Evolutionary conservation across 2,888 invertebrate species (phyloP), one percentile per base, ranked within the genome.

Genomic region (Drosophila pegasa): DNA sequence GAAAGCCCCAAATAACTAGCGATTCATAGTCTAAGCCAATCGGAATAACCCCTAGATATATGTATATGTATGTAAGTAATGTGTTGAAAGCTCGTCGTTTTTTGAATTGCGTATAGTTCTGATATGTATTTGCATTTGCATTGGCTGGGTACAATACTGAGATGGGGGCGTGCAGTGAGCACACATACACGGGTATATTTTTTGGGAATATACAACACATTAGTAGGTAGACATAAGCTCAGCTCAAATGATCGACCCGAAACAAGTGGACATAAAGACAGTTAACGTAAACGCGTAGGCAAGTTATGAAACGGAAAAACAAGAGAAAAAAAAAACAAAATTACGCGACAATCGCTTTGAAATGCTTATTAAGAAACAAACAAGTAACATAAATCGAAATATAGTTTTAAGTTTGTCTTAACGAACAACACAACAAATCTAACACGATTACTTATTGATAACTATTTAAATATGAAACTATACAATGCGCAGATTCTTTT

Each of bases 331-430:
- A 41, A 33, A 16, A 50, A 38, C 31, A 45, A 38, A 69, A 74
- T 68, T 85, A 85, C 86, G 85, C 85, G 85, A 85, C 85, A 85
- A 85, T 85, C 85, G 85, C 85, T 85, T 85, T 76, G 62, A 88
- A 89, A 89, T 85, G 85, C 85, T 85, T 85, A 88, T 64, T 67
- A 54, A 68, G 40, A 47, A 52, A 31, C 50, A 45, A 18, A 45
- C 35, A 31, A 29, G 41, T 56, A 65, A 50, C 29, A 65, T 60
- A 79, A 55, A 67, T 72, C 64, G 67, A 82, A 62, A 63, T 68
- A 61, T 86, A 82, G 74, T 63, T 60, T 56, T 82, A 71, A 78
- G 70, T 52, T 70, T 55, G 58, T 69, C 54, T 58, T 54, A 68
- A 76, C 20, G 59, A 63, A 50, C 16, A 55, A 27, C 5, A 27